Base-by-base conservation (phyloP, 2,888 invertebrate genomes). In the Cremastinae sp. region DNA sequence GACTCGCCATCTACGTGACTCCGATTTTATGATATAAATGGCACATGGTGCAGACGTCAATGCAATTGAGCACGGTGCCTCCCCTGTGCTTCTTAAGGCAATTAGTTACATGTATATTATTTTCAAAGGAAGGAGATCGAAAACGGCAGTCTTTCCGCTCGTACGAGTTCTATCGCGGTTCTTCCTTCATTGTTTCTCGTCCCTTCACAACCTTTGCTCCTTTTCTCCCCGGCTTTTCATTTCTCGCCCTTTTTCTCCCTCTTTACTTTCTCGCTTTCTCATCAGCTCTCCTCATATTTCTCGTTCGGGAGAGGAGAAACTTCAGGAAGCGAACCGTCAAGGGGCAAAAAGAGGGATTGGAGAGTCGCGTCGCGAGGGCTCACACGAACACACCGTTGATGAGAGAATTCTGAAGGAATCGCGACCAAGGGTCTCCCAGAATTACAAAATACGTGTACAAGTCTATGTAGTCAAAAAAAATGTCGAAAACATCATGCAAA, bases 1-100 rank as follows among this genome's bases (percentile, higher is more conserved):
- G 68, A 64, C 58, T 68, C 72, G 75, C 68, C 72, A 76, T 64
- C 59, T 72, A 76, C 75, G 75, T 76, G 75, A 76, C 75, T 76
- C 45, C 72, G 75, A 76, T 76, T 76, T 72, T 53, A 72, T 64
- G 68, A 53, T 16, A 76, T 61, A 45, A 55, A 58, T 55, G 71
- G 75, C 75, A 75, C 71, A 71, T 72, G 72, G 68, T 68, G 58
- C 49, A 37, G 71, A 16, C 58, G 74, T 65, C 66, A 74, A 56
- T 56, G 66, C 51, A 49, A 61, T 65, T 49, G 65, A 71, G 66
- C 51, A 64, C 35, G 14, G 58, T 56, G 37, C 70, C 66, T 43
- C 65, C 41, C 49, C 51, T 64, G 49, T 56, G 58, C 41, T 66
- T 35, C 47, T 61, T n/a, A n/a, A n/a, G 47, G 35, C 66, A 45